These are phyloP conservation scores for Indicator indicator DNA, from an alignment of 2,113 vertebrate species.

Conservation along the genomic window DNA sequence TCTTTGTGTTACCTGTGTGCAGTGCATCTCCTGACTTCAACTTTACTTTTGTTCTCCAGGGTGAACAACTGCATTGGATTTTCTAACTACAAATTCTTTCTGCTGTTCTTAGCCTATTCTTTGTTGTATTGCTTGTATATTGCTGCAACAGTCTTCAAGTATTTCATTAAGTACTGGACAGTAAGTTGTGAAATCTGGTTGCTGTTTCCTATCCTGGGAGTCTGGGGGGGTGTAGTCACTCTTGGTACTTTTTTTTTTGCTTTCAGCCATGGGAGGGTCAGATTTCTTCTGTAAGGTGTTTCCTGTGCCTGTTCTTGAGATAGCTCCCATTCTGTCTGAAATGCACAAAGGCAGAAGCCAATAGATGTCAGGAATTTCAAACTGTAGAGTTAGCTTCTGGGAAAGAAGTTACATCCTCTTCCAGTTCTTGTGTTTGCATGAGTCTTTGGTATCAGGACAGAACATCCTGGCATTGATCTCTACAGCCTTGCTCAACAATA, in stretches of 20 bases:
- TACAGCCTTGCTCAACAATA: accelerated
- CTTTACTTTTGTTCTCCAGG: slow-evolving; percentile 80
- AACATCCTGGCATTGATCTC: background rate
- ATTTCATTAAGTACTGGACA: slow-evolving; percentile 97
- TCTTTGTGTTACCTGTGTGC: background rate
- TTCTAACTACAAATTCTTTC: slow-evolving; percentile 99
- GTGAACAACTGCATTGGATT: slow-evolving; percentile 99
- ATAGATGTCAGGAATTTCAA: background rate
- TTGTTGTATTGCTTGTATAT: slow-evolving; percentile 95
- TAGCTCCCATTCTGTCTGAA: background rate
- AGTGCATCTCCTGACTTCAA: slow-evolving; percentile 29
- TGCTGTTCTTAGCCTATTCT: slow-evolving; percentile 95
- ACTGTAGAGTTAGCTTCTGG: background rate
- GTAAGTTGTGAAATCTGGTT: slow-evolving; percentile 80
- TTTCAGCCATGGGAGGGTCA: background rate
- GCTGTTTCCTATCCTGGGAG: background rate
- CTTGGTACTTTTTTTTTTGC: background rate
- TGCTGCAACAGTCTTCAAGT: slow-evolving; percentile 91
- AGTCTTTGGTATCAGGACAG: background rate
- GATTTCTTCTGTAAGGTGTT: background rate
- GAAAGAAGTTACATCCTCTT: background rate
- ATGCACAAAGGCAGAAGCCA: background rate
- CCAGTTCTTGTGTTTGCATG: background rate
- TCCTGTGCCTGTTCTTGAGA: background rate
- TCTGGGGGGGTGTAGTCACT: background rate